phyloP scores from a whole-genome alignment of 1,140 invertebrate genomes.

The Bombus impatiens region DNA sequence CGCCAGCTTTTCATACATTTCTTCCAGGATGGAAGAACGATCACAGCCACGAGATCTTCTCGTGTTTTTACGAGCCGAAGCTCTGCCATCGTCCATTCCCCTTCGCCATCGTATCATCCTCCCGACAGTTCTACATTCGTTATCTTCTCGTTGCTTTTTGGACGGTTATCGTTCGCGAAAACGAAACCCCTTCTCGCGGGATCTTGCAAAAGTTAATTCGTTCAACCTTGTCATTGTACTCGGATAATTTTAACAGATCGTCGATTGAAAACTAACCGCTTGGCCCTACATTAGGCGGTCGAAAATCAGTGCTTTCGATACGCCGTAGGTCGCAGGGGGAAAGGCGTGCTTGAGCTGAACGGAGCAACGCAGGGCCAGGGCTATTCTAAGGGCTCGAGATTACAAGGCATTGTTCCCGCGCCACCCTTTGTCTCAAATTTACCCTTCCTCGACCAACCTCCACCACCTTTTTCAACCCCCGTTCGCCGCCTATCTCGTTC shows the following conservation, averaged over 20 bases:
- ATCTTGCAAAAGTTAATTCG: slow-evolving; percentile 74
- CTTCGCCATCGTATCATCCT: slow-evolving; percentile 26
- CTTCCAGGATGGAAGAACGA: slow-evolving; percentile 40
- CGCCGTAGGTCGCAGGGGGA: slow-evolving; percentile 39
- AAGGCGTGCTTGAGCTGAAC: slow-evolving; percentile 61
- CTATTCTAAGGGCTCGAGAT: slow-evolving; percentile 81
- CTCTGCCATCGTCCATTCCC: background rate
- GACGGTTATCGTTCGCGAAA: slow-evolving; percentile 61
- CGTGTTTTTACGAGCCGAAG: slow-evolving; percentile 58
- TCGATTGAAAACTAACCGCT: slow-evolving; percentile 29
- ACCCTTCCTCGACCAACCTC: slow-evolving; percentile 64
- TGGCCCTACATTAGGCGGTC: slow-evolving; percentile 6
- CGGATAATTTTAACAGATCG: slow-evolving; percentile 53
- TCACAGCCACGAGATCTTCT: slow-evolving; percentile 55
- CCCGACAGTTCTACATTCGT: slow-evolving; percentile 28
- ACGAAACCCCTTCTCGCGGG: slow-evolving; percentile 69
- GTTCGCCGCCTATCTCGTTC: slow-evolving; percentile 61
- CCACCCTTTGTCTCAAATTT: slow-evolving; percentile 79
- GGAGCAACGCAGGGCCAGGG: slow-evolving; percentile 69
- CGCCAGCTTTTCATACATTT: slow-evolving; percentile 51
- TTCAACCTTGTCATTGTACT: slow-evolving; percentile 72
- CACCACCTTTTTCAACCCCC: slow-evolving; percentile 43
- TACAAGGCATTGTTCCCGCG: slow-evolving; percentile 80
- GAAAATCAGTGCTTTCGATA: slow-evolving; percentile 59
- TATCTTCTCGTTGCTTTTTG: slow-evolving; percentile 41